Evolutionary conservation across 2,113 vertebrate species (phyloP), one percentile per base, ranked within the genome.

Genomic region (Amia ocellicauda): DNA sequence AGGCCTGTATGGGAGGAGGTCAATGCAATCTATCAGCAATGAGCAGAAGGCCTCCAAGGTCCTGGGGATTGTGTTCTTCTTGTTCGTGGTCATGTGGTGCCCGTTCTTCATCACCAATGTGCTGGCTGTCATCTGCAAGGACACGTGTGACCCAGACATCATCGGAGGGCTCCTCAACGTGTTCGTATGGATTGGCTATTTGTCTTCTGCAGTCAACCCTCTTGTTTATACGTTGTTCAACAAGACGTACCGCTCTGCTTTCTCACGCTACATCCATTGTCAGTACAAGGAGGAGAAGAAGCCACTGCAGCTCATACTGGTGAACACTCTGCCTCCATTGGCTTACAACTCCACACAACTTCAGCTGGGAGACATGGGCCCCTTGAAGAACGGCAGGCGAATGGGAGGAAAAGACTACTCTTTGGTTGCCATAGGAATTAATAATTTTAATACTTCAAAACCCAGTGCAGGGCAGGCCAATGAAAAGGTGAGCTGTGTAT

Each of bases 71-170:
- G 96, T 99, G 54, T 99, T 99, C 75, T 94, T 98, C 29, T 90
- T 98, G 55, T 99, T 99, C 14, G 95, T 99, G 63, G 86, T 95
- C 67, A 99, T 99, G 96, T 99, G 96, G 96, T 97, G 96, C 73
- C 96, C 96, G 0, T 99, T 99, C 67, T 99, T 99, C 80, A 86
- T 99, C 81, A 99, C 96, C 26, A 99, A 99, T 53, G 94, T 99
- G 59, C 88, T 98, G 87, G 88, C 87, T 0, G 95, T 94, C 65
- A 88, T 90, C 53, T 99, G 96, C 55, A 89, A 91, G 0, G 72
- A 87, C 0, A 80, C 82, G 0, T 99, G 96, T 24, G 85, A 91
- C 0, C 72, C 89, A 3, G 63, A 71, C 0, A 71, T 97, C 60
- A 85, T 97, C 45, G 89, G 73, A 13, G 85, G 82, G 20, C 88